Percentiles rank a stretch among this genome's conserved stretches.
phyloP scores from a whole-genome alignment of 1,140 invertebrate species.

The Brachionus sp. region DNA sequence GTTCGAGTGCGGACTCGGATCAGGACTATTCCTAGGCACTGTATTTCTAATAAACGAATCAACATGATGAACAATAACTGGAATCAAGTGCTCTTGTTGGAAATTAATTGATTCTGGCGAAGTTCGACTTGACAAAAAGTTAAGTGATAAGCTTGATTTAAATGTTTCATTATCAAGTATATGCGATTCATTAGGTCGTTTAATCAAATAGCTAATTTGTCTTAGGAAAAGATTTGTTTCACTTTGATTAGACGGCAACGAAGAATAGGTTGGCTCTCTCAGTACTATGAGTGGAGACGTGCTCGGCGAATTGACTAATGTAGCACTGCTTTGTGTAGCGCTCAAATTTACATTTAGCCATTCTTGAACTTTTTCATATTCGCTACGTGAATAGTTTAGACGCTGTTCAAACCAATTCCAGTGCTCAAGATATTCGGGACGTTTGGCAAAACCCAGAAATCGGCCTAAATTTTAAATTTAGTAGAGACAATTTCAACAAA shows the following conservation, averaged over 20 bases:
- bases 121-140: not conserved
- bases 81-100: not conserved
- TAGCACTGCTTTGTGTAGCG: not conserved
- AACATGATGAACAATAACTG: not conserved
- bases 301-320: not conserved
- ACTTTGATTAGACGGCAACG: not conserved
- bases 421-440: not conserved
- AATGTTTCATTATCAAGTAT: not conserved
- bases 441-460: not conserved
- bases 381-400: not conserved
- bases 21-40: not conserved
- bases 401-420: constrained; percentile 23
- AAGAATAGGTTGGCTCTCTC: not conserved
- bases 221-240: not conserved
- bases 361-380: constrained; percentile 33
- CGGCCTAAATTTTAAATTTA: no score
- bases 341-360: not conserved
- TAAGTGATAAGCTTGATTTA: not conserved
- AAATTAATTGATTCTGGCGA: not conserved
- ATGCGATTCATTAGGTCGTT: not conserved
- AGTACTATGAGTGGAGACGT: not conserved
- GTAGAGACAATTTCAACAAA: no score
- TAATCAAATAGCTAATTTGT: constrained; percentile 15
- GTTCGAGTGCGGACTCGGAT: not conserved
- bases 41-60: not conserved